Conservation (phyloP, 2,113 vertebrate species). For the Tympanuchus pallidicinctus region DNA sequence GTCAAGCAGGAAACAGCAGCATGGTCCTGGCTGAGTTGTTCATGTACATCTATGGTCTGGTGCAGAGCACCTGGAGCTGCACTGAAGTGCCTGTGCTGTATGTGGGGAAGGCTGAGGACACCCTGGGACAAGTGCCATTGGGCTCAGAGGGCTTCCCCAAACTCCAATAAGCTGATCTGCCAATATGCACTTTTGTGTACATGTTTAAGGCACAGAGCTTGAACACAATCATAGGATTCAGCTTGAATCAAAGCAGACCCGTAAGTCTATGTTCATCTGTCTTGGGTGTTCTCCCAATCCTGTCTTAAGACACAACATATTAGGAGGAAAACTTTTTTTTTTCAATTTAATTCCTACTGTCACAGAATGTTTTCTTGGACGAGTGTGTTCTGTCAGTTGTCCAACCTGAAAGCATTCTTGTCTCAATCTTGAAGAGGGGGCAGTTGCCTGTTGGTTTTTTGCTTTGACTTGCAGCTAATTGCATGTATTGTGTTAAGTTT, state of each 20-base stretch:
- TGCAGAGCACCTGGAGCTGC: neutral
- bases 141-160: neutral
- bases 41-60: neutral
- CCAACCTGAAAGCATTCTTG: neutral
- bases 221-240: neutral
- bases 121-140: fast-evolving
- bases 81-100: fast-evolving
- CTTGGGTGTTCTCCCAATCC: neutral
- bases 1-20: neutral
- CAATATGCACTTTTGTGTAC: neutral
- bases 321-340: neutral
- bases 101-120: neutral
- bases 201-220: neutral
- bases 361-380: neutral
- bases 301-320: neutral
- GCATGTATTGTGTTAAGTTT: neutral
- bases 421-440: neutral
- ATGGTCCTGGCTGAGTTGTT: neutral
- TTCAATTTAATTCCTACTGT: neutral
- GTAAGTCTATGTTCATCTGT: neutral
- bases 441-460: neutral
- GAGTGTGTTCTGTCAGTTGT: neutral
- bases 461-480: neutral
- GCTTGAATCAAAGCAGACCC: neutral
- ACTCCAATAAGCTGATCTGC: neutral